Percentiles rank a stretch among this genome's conserved stretches.
Evolutionary conservation across 2,888 invertebrate genomes (phyloP).

Genomic region (Netelia melanura): DNA sequence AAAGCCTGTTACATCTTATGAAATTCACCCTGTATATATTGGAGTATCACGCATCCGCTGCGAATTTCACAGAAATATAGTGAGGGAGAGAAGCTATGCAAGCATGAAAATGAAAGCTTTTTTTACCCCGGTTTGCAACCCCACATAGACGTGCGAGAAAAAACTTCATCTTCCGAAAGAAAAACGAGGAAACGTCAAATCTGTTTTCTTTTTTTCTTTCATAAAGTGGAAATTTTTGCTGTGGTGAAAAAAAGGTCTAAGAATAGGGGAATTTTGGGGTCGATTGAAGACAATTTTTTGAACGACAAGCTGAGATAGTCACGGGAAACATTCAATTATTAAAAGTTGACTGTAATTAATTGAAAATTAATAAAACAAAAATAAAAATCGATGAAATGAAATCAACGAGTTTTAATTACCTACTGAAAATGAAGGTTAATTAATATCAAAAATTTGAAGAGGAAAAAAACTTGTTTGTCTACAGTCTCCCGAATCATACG

Average conservation of each 20-base stretch:
- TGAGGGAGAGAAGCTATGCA: not conserved
- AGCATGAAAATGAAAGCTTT: slow-evolving; percentile 46
- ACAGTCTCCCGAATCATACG: not conserved
- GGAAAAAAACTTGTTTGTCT: not conserved
- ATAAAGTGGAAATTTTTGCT: not conserved
- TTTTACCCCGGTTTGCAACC: slow-evolving; percentile 33
- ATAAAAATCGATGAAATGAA: not conserved
- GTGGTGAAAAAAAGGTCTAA: not conserved
- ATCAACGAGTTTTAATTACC: too few species aligned
- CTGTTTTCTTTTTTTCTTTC: not conserved
- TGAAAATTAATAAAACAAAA: not conserved
- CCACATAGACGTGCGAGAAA: slow-evolving; percentile 3
- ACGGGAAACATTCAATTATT: not conserved
- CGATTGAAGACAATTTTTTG: not conserved
- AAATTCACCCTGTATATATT: not conserved
- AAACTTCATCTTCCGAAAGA: not conserved
- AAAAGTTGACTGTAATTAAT: slow-evolving; percentile 1
- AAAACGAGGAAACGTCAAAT: not conserved
- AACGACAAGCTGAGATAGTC: not conserved
- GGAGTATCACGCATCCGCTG: not conserved
- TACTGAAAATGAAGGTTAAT: too few species aligned
- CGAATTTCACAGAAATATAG: slow-evolving; percentile 17
- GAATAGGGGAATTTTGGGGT: not conserved
- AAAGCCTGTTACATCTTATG: too few species aligned
- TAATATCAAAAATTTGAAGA: not conserved